Base-by-base conservation (phyloP, 2,113 vertebrate species). In the Erythrocercus mccallii region DNA sequence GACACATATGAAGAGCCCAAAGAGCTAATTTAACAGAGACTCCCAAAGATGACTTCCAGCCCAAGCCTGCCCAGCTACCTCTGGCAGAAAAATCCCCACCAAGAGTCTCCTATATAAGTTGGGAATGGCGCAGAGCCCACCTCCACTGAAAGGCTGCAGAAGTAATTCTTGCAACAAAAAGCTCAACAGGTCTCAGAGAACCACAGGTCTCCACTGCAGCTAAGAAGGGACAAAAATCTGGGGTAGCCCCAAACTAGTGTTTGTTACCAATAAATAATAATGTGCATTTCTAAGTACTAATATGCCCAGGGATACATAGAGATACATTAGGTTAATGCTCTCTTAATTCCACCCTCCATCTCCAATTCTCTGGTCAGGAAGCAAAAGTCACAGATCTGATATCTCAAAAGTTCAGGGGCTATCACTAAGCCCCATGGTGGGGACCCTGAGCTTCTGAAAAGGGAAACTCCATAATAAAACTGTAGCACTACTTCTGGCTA, bases 401-500 rank as follows among this genome's bases (percentile, higher is more conserved):
- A 3, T 5, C 19, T 23, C 35, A 25, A 4, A 82, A 70, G 33
- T 42, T 82, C 38, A 45, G 48, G 35, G 60, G 24, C 40, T 85
- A 45, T 50, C n/a, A 72, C 17, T 15, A 24, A 77, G 35, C 11
- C 23, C 23, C 18, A n/a, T 0, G 0, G n/a, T 1, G 2, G 17
- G 53, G 53, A 81, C 25, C 11, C 1, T 12, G 47, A 53, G 53
- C 53, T 92, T 56, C 33, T 64, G 48, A 33, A 33, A 70, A 64
- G 12, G 44, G 19, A 92, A 86, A 62, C 23, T 44, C 20, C 3
- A 1, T 9, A 40, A 11, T 53, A 79, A 65, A 51, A 31, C 9
- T 12, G 28, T 9, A 78, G 48, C 48, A 35, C 42, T 37, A 5
- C n/a, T 86, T 86, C 51, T 89, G 42, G 50, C 24, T 62, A 64